These are phyloP conservation scores for Brevipalpus yothersi DNA, from an alignment of 1,140 invertebrate species.

Conservation along the genomic window DNA sequence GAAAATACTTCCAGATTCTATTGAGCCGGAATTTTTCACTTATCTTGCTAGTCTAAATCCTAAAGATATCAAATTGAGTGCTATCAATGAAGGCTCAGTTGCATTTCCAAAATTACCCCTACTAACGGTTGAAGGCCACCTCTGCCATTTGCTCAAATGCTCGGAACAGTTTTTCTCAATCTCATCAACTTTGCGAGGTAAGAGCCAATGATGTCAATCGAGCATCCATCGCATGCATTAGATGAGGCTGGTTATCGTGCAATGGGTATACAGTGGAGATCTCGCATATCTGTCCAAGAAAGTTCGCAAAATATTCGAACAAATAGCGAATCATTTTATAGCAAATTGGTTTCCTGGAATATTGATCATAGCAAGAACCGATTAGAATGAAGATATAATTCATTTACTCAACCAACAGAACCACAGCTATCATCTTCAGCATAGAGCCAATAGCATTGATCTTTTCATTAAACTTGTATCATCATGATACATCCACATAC, in stretches of 20 bases:
- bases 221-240: constrained; percentile 28
- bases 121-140: constrained; percentile 79
- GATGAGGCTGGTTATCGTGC: constrained; percentile 74
- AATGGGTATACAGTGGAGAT: constrained; percentile 78
- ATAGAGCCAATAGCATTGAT: too few relatives aligned
- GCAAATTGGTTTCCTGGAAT: constrained; percentile 66
- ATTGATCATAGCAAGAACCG: constrained; percentile 88
- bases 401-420: constrained; percentile 90
- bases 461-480: too few relatives aligned
- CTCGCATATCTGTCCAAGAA: constrained; percentile 78
- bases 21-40: constrained; percentile 71
- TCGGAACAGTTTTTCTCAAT: constrained; percentile 89
- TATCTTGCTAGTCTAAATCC: constrained; percentile 61
- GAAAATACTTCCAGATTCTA: constrained; percentile 48
- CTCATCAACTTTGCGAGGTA: constrained; percentile 90
- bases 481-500: too few relatives aligned
- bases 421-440: too few relatives aligned
- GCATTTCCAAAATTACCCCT: constrained; percentile 89
- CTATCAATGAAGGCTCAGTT: constrained; percentile 87
- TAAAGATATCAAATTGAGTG: constrained; percentile 60
- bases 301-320: constrained; percentile 51
- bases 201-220: constrained; percentile 1
- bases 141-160: constrained; percentile 72
- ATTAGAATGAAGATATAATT: constrained; percentile 98
- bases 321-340: constrained; percentile 38